These are phyloP conservation scores for Entelurus aequoreus DNA, from an alignment of 2,113 vertebrate genomes.

Conservation along the genomic window DNA sequence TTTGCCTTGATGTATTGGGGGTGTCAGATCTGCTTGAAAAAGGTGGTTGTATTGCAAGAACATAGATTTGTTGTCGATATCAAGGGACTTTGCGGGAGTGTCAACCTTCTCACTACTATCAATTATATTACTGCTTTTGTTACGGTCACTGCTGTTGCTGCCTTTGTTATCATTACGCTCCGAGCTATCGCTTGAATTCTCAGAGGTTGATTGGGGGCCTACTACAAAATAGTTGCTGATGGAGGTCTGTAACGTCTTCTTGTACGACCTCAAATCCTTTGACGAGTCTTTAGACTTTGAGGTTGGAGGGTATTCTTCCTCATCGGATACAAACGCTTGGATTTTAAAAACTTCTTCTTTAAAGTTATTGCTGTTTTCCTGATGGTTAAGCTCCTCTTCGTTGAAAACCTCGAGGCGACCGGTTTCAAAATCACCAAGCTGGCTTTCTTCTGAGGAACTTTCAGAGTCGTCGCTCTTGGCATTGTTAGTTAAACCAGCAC, in stretches of 20 bases:
- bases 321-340: slow-evolving; percentile 12
- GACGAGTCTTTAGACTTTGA: slow-evolving; percentile 66
- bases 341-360: not conserved
- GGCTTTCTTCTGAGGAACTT: slow-evolving; percentile 74
- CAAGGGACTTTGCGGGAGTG: slow-evolving; percentile 77
- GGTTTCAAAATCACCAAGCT: slow-evolving; percentile 81
- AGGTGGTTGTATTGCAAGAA: slow-evolving; percentile 43
- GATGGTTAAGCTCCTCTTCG: slow-evolving; percentile 79
- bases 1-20: slow-evolving; percentile 67
- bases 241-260: slow-evolving; percentile 60
- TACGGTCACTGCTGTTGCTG: no score
- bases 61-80: slow-evolving; percentile 63
- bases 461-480: slow-evolving; percentile 56
- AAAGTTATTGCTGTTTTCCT: slow-evolving; percentile 25
- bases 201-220: slow-evolving; percentile 65
- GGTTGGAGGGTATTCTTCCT: slow-evolving; percentile 54
- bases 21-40: slow-evolving; percentile 40
- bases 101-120: slow-evolving; percentile 56
- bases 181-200: slow-evolving; percentile 62
- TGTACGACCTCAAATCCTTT: slow-evolving; percentile 71
- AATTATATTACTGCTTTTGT: slow-evolving; percentile 44
- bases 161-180: not conserved
- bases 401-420: slow-evolving; percentile 69
- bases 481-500: slow-evolving; percentile 62
- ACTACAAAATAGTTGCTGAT: slow-evolving; percentile 63